phyloP scores from a whole-genome alignment of 2,113 vertebrate species.

The Platysternon megacephalum region DNA sequence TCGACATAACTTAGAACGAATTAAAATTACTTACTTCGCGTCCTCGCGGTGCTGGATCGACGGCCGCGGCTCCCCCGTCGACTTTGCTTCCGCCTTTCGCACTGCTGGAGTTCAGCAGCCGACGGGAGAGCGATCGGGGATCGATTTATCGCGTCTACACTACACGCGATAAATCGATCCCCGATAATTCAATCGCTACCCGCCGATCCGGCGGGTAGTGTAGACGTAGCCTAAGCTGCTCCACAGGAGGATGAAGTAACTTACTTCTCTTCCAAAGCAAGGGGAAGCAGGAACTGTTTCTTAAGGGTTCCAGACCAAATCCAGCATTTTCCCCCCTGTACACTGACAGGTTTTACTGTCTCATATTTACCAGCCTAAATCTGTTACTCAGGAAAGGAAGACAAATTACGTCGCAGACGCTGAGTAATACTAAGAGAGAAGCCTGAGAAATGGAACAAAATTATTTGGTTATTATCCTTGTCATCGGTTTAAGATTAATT shows the following conservation, averaged over 20 bases:
- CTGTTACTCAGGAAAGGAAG: neutral
- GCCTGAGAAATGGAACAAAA: neutral
- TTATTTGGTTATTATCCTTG: neutral
- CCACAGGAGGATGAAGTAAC: neutral
- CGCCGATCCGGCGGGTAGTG: no score
- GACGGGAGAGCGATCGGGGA: no score
- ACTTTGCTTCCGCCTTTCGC: no score
- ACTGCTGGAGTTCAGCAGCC: no score
- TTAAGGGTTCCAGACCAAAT: neutral
- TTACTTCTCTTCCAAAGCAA: neutral
- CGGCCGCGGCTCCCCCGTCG: no score
- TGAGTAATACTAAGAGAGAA: slow-evolving; percentile 29
- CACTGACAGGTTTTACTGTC: slow-evolving; percentile 30
- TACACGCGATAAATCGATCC: no score
- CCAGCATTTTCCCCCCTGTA: neutral
- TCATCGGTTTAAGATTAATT: neutral
- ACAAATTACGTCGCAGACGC: slow-evolving; percentile 6
- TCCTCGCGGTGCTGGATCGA: no score
- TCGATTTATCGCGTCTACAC: no score
- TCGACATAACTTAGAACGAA: no score
- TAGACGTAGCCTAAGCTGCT: no score
- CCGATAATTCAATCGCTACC: no score
- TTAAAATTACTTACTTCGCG: no score
- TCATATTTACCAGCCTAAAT: slow-evolving; percentile 29
- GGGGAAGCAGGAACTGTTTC: slow-evolving; percentile 1